Percentiles rank a stretch among this genome's conserved stretches.
phyloP scores from a whole-genome alignment of 92 coral and sea anemone species.

The Porites cylindrica region DNA sequence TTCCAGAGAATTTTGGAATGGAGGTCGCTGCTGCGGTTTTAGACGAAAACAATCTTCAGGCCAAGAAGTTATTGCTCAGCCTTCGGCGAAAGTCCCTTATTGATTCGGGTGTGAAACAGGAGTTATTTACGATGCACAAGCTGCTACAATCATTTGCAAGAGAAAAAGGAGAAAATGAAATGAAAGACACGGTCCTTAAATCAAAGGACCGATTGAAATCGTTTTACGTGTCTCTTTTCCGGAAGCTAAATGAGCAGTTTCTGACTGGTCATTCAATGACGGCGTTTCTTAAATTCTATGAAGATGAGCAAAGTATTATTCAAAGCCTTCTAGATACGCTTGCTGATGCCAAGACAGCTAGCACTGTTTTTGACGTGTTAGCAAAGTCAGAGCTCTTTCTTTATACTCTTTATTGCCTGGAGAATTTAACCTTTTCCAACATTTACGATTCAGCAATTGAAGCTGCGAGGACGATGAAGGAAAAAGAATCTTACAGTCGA shows the following conservation, averaged over 20 bases:
- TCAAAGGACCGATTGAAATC: constrained; percentile 7
- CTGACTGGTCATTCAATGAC: no score
- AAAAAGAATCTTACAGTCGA: no score
- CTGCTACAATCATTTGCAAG: constrained; percentile 31
- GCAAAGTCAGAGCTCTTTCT: not conserved
- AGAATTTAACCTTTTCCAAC: not conserved
- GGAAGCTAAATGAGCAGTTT: constrained; percentile 34
- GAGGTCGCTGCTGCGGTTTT: no score
- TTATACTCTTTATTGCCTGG: not conserved
- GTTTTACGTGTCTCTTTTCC: constrained; percentile 9
- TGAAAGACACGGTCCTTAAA: constrained; percentile 9
- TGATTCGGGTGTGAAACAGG: no score
- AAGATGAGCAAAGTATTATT: constrained; percentile 5
- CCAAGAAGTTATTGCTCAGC: no score
- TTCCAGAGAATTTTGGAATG: no score
- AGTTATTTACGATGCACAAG: constrained; percentile 37
- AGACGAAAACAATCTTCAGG: no score
- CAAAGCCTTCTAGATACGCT: not conserved
- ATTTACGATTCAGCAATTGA: constrained; percentile 25
- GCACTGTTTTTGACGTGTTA: not conserved
- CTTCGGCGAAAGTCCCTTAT: no score
- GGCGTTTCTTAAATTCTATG: constrained; percentile 3
- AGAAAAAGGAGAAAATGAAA: constrained; percentile 37
- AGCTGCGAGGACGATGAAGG: no score
- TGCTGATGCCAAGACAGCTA: not conserved